Percentiles rank a stretch among this genome's conserved stretches.
These are phyloP conservation scores for Dasypus novemcinctus DNA, from an alignment of 2,113 vertebrate species.

Conservation along the genomic window DNA sequence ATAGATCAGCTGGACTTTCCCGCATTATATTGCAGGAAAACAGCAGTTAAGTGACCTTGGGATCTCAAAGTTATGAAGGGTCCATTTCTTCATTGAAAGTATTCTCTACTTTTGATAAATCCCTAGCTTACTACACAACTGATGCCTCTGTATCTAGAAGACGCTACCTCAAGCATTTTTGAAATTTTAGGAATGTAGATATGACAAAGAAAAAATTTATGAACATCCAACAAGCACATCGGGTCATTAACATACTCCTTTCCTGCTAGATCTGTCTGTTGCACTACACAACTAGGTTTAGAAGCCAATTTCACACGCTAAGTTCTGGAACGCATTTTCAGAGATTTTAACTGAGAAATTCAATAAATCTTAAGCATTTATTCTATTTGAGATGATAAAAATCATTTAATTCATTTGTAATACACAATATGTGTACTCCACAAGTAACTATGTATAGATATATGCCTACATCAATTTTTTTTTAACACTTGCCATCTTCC, in stretches of 20 bases:
- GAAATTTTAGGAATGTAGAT: slow-evolving; percentile 13
- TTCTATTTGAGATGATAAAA: slow-evolving; percentile 41
- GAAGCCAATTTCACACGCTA: background rate
- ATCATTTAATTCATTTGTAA: slow-evolving; percentile 36
- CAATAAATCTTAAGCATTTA: slow-evolving; percentile 9
- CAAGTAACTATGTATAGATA: slow-evolving; percentile 6
- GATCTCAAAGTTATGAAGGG: background rate
- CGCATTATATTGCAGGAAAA: slow-evolving; percentile 42
- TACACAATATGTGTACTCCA: background rate
- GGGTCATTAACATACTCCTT: background rate
- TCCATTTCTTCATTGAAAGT: slow-evolving; percentile 8
- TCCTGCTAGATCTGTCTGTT: slow-evolving; percentile 16
- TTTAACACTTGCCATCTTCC: background rate
- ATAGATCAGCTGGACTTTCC: background rate
- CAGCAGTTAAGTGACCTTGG: slow-evolving; percentile 26
- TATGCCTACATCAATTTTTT: slow-evolving; percentile 24
- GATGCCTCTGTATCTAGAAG: background rate
- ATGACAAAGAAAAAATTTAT: slow-evolving; percentile 25
- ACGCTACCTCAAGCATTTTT: slow-evolving; percentile 7
- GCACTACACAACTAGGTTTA: slow-evolving; percentile 16
- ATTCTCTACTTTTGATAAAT: slow-evolving; percentile 40
- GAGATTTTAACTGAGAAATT: slow-evolving; percentile 57
- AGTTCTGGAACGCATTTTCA: slow-evolving; percentile 13
- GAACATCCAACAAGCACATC: background rate
- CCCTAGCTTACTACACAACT: background rate